Conservation (phyloP, 1,140 invertebrate genomes). For the Lerema accius region DNA sequence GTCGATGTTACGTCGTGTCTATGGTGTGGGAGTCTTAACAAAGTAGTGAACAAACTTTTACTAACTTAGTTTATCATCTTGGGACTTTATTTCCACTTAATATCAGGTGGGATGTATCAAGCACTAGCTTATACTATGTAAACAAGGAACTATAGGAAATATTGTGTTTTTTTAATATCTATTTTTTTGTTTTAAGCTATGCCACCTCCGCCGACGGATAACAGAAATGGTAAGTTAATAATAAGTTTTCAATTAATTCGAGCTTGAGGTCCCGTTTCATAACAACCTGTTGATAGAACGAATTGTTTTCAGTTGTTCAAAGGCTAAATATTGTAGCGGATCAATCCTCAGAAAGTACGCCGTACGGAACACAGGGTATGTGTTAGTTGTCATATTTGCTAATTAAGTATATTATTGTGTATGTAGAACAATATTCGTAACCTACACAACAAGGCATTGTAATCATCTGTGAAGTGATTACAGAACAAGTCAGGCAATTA, state of each 20-base stretch:
- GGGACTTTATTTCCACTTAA: too few relatives aligned
- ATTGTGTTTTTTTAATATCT: conserved; percentile 7
- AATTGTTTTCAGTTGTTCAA: conserved; percentile 62
- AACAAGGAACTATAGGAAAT: too few relatives aligned
- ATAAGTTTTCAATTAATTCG: neutral
- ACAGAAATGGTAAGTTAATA: conserved; percentile 65
- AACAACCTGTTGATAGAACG: neutral
- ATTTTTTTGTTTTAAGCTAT: conserved; percentile 57
- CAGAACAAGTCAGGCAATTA: neutral
- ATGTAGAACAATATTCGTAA: too few relatives aligned
- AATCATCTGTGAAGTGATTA: too few relatives aligned
- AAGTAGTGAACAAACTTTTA: too few relatives aligned
- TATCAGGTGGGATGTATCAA: too few relatives aligned
- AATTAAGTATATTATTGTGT: too few relatives aligned
- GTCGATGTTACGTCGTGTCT: too few relatives aligned
- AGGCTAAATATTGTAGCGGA: conserved; percentile 71
- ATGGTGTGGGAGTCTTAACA: too few relatives aligned
- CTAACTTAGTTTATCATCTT: too few relatives aligned
- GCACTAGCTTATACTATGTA: too few relatives aligned
- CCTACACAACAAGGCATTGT: too few relatives aligned
- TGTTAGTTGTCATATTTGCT: neutral
- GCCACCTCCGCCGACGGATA: conserved; percentile 65
- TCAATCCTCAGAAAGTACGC: conserved; percentile 69
- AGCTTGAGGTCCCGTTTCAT: neutral
- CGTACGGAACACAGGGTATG: conserved; percentile 72